Base-by-base conservation (phyloP, 1,140 invertebrate species). In the Drosophila bifasciata region DNA sequence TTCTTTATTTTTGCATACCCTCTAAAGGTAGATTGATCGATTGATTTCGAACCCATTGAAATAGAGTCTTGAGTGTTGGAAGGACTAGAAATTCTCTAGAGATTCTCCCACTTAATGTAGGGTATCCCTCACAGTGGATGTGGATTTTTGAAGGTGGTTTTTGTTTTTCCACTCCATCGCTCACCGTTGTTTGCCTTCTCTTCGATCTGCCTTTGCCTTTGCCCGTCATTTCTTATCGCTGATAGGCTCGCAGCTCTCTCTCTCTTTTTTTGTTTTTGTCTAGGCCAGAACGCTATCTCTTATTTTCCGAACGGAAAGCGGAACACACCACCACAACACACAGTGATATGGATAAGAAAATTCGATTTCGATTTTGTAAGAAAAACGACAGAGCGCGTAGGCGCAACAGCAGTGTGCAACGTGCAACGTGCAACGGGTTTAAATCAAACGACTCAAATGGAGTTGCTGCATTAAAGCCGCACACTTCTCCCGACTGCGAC, bases 101-200 rank as follows among this genome's bases (percentile, higher is more conserved):
- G n/a, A n/a, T 21, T 28, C 28, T 9, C 8, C 2, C 28, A 28
- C 28, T 9, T 9, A 9, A 28, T 28, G 28, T 3, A 28, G 28
- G 28, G 28, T 9, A 28, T 28, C 28, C 0, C 8, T 6, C 3
- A 0, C 28, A 28, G 28, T 1, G 32, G 11, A n/a, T n/a, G n/a
- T n/a, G n/a, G n/a, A n/a, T 11, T 13, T 0, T 36, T 36, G 32
- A 36, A 36, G 11, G 32, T 39, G 19, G 13, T 11, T 7, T 16
- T 41, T 19, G n/a, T 23, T 50, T 32, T 66, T 53, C 46, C 62
- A 64, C 21, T 1, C 49, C 64, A 68, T 19, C 73, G 67, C 72
- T 83, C 56, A 83, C 79, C 79, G 79, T 86, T 70, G 81, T 86
- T 56, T 73, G 56, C 61, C 76, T 66, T 39, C 81, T 68, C 46